Conservation (phyloP, 2,888 invertebrate genomes). For the Branchinecta sandiegonensis region DNA sequence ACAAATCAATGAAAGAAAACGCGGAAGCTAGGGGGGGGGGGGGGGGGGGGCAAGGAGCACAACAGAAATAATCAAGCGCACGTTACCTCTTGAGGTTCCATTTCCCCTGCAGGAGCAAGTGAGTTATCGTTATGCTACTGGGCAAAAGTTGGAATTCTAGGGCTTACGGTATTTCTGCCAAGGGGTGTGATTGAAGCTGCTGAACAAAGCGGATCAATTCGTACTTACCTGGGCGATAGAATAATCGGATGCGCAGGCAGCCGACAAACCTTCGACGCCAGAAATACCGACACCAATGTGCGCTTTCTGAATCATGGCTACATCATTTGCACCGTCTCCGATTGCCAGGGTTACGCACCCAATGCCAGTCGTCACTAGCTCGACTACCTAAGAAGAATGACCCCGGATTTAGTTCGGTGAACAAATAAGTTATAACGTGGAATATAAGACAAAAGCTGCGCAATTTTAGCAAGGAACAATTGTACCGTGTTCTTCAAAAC, state of each 20-base stretch:
- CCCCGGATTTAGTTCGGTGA: slow-evolving; percentile 35
- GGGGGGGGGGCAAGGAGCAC: too few species aligned
- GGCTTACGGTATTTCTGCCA: too few species aligned
- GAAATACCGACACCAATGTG: slow-evolving; percentile 95
- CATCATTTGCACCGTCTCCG: slow-evolving; percentile 94
- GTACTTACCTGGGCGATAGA: slow-evolving; percentile 68
- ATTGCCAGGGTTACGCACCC: slow-evolving; percentile 79
- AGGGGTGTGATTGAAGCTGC: too few species aligned
- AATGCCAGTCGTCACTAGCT: slow-evolving; percentile 62
- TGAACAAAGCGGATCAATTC: neutral
- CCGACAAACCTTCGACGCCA: slow-evolving; percentile 96
- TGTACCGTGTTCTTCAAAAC: too few species aligned
- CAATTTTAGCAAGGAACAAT: too few species aligned
- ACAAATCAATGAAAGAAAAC: too few species aligned
- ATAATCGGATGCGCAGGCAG: slow-evolving; percentile 97
- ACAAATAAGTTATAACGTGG: slow-evolving; percentile 24
- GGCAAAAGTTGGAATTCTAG: too few species aligned
- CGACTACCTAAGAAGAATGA: slow-evolving; percentile 42
- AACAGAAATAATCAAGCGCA: too few species aligned
- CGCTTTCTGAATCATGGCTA: slow-evolving; percentile 95
- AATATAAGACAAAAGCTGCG: neutral
- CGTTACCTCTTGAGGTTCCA: too few species aligned
- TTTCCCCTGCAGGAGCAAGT: too few species aligned
- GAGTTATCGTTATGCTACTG: too few species aligned
- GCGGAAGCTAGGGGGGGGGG: too few species aligned